Percentiles rank a stretch among this genome's conserved stretches.
These are phyloP conservation scores for Ectemnius continuus DNA, from an alignment of 2,888 invertebrate species.

Conservation along the genomic window DNA sequence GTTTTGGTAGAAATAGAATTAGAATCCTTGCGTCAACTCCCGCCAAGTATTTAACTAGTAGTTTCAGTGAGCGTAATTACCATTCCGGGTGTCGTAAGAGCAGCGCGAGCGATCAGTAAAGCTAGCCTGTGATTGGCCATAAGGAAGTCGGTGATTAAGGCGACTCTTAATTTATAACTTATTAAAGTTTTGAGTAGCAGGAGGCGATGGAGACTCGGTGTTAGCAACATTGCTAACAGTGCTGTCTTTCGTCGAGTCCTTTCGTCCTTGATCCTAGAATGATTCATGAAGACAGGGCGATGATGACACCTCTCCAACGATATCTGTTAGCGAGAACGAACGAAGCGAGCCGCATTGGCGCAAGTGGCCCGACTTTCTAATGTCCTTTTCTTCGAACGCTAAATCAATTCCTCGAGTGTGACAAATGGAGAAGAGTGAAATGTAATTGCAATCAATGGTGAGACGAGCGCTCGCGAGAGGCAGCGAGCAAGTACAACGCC, in stretches of 20 bases:
- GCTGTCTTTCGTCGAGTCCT: conserved; percentile 41
- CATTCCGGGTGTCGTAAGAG: conserved; percentile 9
- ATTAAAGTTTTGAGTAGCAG: conserved; percentile 61
- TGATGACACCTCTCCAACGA: conserved; percentile 56
- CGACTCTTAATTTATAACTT: conserved; percentile 70
- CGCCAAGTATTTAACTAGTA: no score
- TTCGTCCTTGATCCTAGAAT: conserved; percentile 61
- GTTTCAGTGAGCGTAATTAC: no score
- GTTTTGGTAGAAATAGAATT: no score
- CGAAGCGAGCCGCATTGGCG: not conserved
- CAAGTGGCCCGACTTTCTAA: no score
- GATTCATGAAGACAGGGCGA: conserved; percentile 68
- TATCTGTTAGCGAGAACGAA: conserved; percentile 60
- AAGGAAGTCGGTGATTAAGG: conserved; percentile 63
- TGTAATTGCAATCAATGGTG: no score
- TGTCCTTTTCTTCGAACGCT: no score
- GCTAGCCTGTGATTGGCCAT: conserved; percentile 63
- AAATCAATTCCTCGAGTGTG: no score
- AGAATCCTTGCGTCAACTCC: no score
- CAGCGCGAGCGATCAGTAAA: conserved; percentile 12
- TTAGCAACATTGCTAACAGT: conserved; percentile 47
- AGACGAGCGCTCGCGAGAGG: no score
- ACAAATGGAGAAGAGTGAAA: no score
- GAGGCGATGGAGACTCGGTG: not conserved
- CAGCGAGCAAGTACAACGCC: no score